Evolutionary conservation across 2,888 invertebrate genomes (phyloP).

Genomic region (Eupsilia transversa): DNA sequence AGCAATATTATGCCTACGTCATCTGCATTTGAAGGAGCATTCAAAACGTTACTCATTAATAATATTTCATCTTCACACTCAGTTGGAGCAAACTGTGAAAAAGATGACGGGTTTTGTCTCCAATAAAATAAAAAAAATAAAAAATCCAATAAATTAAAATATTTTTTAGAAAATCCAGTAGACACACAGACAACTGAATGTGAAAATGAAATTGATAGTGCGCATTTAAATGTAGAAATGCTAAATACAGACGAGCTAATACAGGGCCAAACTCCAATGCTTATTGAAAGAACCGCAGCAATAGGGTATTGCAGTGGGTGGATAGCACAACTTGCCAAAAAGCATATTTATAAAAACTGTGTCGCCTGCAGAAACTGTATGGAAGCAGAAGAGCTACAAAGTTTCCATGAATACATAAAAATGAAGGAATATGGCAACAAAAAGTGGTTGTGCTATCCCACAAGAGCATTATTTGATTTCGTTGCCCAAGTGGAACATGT

Average conservation of each 20-base stretch:
- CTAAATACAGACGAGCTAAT: constrained; percentile 15
- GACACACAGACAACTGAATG: constrained; percentile 18
- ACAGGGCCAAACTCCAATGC: neutral
- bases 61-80: constrained; percentile 19
- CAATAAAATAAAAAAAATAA: too few relatives aligned
- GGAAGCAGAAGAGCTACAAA: too few relatives aligned
- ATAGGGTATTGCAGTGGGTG: neutral
- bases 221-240: neutral
- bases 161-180: constrained; percentile 14
- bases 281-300: neutral
- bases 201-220: constrained; percentile 27
- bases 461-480: too few relatives aligned
- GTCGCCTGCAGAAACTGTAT: too few relatives aligned
- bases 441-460: too few relatives aligned
- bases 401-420: too few relatives aligned
- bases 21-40: constrained; percentile 29
- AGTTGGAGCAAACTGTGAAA: neutral
- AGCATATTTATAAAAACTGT: too few relatives aligned
- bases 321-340: too few relatives aligned
- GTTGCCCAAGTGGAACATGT: neutral
- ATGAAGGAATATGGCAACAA: too few relatives aligned
- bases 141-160: too few relatives aligned
- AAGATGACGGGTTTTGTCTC: constrained; percentile 23
- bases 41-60: constrained; percentile 24
- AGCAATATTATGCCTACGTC: constrained; percentile 28